Conservation (phyloP, 2,113 vertebrate species). For the Poeciliopsis turrubarensis region DNA sequence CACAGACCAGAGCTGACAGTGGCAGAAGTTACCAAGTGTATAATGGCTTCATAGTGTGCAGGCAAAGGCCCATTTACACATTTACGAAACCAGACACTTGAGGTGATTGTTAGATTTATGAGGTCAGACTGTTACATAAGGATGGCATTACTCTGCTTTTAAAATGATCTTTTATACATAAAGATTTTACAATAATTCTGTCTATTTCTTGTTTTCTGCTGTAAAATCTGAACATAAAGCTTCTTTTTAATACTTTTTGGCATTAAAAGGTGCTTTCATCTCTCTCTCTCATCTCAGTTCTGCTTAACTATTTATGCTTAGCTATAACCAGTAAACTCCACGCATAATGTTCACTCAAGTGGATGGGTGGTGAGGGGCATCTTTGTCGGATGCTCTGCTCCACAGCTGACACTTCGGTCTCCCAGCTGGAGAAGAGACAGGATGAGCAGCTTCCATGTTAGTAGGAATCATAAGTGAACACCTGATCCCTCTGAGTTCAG, state of each 20-base stretch:
- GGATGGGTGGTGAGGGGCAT: neutral
- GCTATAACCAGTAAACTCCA: conserved; percentile 47
- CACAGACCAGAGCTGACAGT: conserved; percentile 21
- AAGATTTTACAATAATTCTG: too few relatives aligned
- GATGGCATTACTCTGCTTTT: too few relatives aligned
- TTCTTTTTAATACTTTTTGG: conserved; percentile 21
- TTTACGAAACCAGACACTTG: too few relatives aligned
- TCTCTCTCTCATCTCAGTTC: conserved; percentile 31
- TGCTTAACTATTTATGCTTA: conserved; percentile 28
- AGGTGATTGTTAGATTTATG: conserved; percentile 38
- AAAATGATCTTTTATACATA: too few relatives aligned
- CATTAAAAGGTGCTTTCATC: conserved; percentile 28
- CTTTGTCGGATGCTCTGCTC: conserved; percentile 14
- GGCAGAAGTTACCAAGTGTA: conserved; percentile 65
- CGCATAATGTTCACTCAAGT: neutral
- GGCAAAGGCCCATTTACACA: too few relatives aligned
- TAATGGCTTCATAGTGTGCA: conserved; percentile 47
- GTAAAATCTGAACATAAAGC: neutral
- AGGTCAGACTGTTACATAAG: conserved; percentile 19
- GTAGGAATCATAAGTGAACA: neutral
- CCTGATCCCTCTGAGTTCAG: too few relatives aligned
- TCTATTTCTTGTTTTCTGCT: too few relatives aligned
- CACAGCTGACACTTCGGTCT: conserved; percentile 42
- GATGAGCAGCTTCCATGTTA: neutral
- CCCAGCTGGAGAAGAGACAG: conserved; percentile 26